A percentile compares a stretch with the other conserved stretches of the same genome.
These are phyloP conservation scores for Micrasema longulum DNA, from an alignment of 1,140 invertebrate species.

Conservation along the genomic window DNA sequence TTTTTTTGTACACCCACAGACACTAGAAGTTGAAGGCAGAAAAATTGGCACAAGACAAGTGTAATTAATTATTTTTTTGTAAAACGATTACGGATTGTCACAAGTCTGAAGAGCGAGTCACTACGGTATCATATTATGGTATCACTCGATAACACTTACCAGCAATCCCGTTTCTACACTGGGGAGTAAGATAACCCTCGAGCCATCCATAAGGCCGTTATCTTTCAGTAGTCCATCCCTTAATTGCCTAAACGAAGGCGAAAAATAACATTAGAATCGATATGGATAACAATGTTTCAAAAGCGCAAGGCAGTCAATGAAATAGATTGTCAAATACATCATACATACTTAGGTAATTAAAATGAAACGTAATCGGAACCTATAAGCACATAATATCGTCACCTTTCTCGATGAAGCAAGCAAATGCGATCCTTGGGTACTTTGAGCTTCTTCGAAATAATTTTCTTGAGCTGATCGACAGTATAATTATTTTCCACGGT, in stretches of 20 bases:
- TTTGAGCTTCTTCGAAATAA: slow-evolving; percentile 91
- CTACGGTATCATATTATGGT: neutral
- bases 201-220: slow-evolving; percentile 88
- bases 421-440: slow-evolving; percentile 93
- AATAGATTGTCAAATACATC: slow-evolving; percentile 9
- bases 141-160: slow-evolving; percentile 74
- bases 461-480: slow-evolving; percentile 89
- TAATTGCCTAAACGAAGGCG: slow-evolving; percentile 77
- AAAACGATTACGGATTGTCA: no score
- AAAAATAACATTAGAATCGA: no score
- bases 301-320: neutral
- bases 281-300: no score
- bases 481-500: slow-evolving; percentile 81
- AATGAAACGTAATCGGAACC: slow-evolving; percentile 30
- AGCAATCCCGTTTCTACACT: slow-evolving; percentile 93
- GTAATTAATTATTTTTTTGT: no score
- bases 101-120: no score
- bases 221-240: slow-evolving; percentile 87
- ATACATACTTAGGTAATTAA: slow-evolving; percentile 11
- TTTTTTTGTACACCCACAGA: no score
- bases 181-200: slow-evolving; percentile 88
- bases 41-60: no score
- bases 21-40: no score
- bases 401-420: slow-evolving; percentile 92
- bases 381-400: slow-evolving; percentile 15